phyloP scores from a whole-genome alignment of 1,140 invertebrate species.

The Plectrocnemia conspersa region DNA sequence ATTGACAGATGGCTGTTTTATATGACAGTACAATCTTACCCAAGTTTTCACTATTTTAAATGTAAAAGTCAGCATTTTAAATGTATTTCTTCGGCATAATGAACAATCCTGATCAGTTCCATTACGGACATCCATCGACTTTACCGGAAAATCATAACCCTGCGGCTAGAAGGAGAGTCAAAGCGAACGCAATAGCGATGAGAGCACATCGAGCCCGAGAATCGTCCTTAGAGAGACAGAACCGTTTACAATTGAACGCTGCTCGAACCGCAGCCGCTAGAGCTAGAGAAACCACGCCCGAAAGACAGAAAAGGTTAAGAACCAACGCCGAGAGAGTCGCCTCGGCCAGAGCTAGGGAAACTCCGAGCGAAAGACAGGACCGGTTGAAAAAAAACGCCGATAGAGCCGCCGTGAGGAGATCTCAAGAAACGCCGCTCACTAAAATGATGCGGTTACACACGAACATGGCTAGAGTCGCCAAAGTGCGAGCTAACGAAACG shows the following conservation, averaged over 20 bases:
- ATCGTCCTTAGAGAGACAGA: background rate
- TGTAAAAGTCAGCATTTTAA: too few species aligned
- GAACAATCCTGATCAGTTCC: too few species aligned
- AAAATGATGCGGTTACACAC: constrained; percentile 1
- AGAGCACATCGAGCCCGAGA: constrained; percentile 6
- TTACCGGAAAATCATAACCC: too few species aligned
- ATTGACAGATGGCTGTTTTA: too few species aligned
- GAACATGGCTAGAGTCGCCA: background rate
- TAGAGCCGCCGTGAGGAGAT: constrained; percentile 3
- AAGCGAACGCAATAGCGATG: constrained; percentile 7
- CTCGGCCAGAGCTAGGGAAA: constrained; percentile 14
- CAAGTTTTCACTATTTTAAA: too few species aligned
- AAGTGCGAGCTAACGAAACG: background rate
- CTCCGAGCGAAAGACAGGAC: background rate
- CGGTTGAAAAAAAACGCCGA: constrained; percentile 12
- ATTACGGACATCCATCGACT: too few species aligned
- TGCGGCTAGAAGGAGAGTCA: constrained; percentile 4
- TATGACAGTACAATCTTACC: too few species aligned
- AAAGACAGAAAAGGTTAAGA: background rate
- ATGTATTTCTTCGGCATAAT: too few species aligned
- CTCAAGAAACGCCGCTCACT: constrained; percentile 1
- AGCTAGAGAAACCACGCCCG: constrained; percentile 8
- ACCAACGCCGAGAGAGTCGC: constrained; percentile 6
- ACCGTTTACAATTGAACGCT: constrained; percentile 4
- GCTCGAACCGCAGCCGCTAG: constrained; percentile 10